Base-by-base conservation (phyloP, 2,113 vertebrate genomes). In the Etheostoma spectabile region DNA sequence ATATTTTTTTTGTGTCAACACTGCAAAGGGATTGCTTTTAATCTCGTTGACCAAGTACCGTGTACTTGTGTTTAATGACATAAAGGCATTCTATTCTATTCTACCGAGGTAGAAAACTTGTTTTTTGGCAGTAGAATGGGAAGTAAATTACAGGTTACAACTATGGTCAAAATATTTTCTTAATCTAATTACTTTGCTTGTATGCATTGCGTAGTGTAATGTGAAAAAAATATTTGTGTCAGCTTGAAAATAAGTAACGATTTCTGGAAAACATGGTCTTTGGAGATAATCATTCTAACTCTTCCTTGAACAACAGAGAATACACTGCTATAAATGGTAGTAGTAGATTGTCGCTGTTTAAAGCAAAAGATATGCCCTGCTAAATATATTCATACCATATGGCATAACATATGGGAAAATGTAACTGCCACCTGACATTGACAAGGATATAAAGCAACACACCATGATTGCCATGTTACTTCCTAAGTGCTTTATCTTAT, bases 351-450 rank as follows among this genome's bases (percentile, higher is more conserved):
- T 10, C 63, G 33, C 27, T 27, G 15, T 69, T 72, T 22, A 67
- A 69, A 73, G n/a, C n/a, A 79, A 45, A 18, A 33, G 12, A 72
- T 21, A 55, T 55, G 64, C 30, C 64, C 45, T 53, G 55, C 66
- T 82, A 52, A 83, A 78, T 38, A 76, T 78, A 88, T 86, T 84
- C 85, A 73, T 49, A 82, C 60, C 88, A 93, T 91, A 92, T 91
- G 91, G 86, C 16, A 35, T 51, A 70, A 85, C 80, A 87, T 86
- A 91, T 85, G 86, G 66, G 55, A 84, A 86, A 75, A 83, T 80
- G 49, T 71, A 78, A 78, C 61, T 69, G 67, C 80, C 86, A 91
- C 87, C 83, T 86, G 83, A 88, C 77, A 80, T 16, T 73, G 65
- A 78, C 74, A 51, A 78, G 38, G 60, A 77, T 49, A 59, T 66